Evolutionary conservation across 2,797 vertebrate species (phyloP), one percentile per base, ranked within the genome.

Genomic region (Macropodus opercularis): DNA sequence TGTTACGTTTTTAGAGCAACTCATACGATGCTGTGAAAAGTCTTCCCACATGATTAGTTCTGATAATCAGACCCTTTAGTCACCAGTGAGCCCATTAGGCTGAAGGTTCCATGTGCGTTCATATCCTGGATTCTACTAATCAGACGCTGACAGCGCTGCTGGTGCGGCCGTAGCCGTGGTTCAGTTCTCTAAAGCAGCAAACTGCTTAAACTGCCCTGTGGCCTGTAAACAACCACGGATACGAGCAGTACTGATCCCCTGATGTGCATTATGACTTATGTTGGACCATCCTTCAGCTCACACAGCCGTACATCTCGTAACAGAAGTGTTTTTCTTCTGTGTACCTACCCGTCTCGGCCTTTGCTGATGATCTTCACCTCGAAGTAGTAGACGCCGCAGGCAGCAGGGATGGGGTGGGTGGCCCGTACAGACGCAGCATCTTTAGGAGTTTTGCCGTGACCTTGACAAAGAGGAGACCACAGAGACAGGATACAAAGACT

Each of bases 321-420:
- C 8, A 29, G 2, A 32, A 10, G 31, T 10, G 8, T n/a, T 36
- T 6, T 35, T 4, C 36, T 38, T 55, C 1, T 9, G 40, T 12
- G 32, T 50, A 10, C 91, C 94, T 92, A 98, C 97, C 97, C 97
- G 88, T 99, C 97, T 94, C 97, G 91, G 84, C 97, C 97, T 91
- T 99, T 99, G 85, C 97, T 99, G 91, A 99, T 96, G 78, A 99
- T 99, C 92, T 99, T 99, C 81, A 98, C 97, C 93, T 99, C 97
- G 3, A 99, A 99, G 90, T 99, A 99, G 86, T 98, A 99, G 80
- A 99, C 96, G 35, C 97, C 97, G 72, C 97, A 99, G 69, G 97
- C 97, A 19, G 97, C 97, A 63, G 97, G 97, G 90, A 99, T 98
- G 44, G 97, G 97, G 84, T 98, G 96, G 1, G 96, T 98, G 69